Base-by-base conservation (phyloP, 2,797 vertebrate species). In the Pseudochirops cupreus region DNA sequence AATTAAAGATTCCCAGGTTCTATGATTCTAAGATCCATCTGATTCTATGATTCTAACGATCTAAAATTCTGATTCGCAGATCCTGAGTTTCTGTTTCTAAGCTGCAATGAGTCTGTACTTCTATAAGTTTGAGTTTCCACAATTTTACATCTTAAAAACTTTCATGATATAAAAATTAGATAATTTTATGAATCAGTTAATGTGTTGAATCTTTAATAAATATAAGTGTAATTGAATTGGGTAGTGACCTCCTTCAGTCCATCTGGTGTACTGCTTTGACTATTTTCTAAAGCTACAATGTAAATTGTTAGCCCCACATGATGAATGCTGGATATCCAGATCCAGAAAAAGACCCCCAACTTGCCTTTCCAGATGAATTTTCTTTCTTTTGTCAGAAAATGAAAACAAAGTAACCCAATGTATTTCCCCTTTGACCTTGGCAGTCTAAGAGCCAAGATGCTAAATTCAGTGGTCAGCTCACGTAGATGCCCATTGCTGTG, bases 251-350 rank as follows among this genome's bases (percentile, higher is more conserved):
- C 92, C 92, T 87, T 94, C 91, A 91, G 58, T 93, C 95, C 93
- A 95, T 94, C 89, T 94, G 67, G 54, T 50, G 94, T 56, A 82
- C 24, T 92, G 91, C 33, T 57, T 91, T 96, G 91, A 55, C 59
- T 96, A 67, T 53, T 94, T 56, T 96, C 94, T 94, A 46, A 31
- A 95, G 91, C 53, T 96, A 91, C 94, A 55, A 97, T 92, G 26
- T 82, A 94, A 96, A 92, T 95, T 62, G 92, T 96, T 91, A 56
- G 92, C 52, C 90, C 82, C 93, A 29, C 58, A 93, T 90, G 93
- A 96, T 92, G 5, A 28, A 92, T 55, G 92, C 93, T 87, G 56
- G 55, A 58, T 96, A 46, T 46, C 46, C 46, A 46, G 46, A 87
- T 94, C 62, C 67, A 57, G 90, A 93, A 91, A 93, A 92, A 91